Evolutionary conservation across 2,797 vertebrate species (phyloP).

Genomic region (Coluber constrictor): DNA sequence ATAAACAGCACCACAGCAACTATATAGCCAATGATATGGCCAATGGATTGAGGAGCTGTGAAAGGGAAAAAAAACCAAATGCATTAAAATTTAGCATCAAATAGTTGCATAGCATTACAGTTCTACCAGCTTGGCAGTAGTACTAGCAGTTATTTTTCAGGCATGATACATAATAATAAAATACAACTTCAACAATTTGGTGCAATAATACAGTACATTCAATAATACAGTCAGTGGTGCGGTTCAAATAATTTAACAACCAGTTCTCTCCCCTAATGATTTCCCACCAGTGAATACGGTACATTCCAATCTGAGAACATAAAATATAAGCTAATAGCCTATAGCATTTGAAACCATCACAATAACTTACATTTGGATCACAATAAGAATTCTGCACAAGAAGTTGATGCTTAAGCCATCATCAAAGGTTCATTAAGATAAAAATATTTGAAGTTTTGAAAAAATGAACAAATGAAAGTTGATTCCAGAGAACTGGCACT

Average conservation of each 20-base stretch:
- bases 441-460: background rate
- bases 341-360: background rate
- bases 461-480: background rate
- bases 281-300: too few species aligned
- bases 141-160: background rate
- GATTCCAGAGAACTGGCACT: background rate
- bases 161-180: background rate
- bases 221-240: background rate
- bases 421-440: background rate
- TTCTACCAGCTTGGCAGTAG: background rate
- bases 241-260: too few species aligned
- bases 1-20: accelerated
- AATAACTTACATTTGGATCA: background rate
- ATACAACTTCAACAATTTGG: background rate
- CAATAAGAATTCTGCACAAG: background rate
- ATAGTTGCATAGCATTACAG: background rate
- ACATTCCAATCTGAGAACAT: background rate
- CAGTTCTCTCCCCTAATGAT: too few species aligned
- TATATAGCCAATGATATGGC: background rate
- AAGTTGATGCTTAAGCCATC: background rate
- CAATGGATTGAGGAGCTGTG: background rate
- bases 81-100: background rate
- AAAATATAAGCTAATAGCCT: background rate
- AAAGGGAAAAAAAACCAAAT: background rate
- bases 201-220: background rate